Evolutionary conservation across 2,888 invertebrate species (phyloP), one percentile per base, ranked within the genome.

Genomic region (Pachycephus smyrnensis): DNA sequence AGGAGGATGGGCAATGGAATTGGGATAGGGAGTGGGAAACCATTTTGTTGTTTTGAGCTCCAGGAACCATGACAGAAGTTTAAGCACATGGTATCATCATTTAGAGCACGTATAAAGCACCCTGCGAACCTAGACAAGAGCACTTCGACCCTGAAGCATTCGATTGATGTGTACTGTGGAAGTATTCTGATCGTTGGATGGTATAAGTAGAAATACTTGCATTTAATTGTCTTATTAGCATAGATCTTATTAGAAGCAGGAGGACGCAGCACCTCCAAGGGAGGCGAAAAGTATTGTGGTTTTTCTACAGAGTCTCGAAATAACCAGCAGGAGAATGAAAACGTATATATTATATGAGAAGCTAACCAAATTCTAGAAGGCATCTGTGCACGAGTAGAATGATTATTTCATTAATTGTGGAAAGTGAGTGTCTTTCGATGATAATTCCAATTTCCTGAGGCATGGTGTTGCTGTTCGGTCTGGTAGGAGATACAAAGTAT

Each of bases 21-120:
- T 81, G 77, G 76, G 82, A 75, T 77, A 75, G 78, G 75, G n/a
- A n/a, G n/a, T n/a, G n/a, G n/a, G 78, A 75, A 79, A 77, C 78
- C 75, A 80, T 76, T 74, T 81, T 78, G 77, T 82, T 80, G 78
- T 79, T 81, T 82, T 82, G 81, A 82, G 81, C 78, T 79, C 76
- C 82, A 82, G 80, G 80, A 79, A 75, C 23, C 23, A 15, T 55
- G 55, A 9, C 55, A 23, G 55, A 55, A 55, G 55, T 23, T 3
- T 55, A 55, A 23, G 55, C 55, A 23, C 55, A 55, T 55, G 55
- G 55, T 55, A 55, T 55, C 69, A 73, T 37, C 77, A 76, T 73
- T 74, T 75, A 75, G 55, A 73, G 76, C 71, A 35, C 71, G 37
- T 12, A 35, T 69, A 71, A 36, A 30, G 23, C 23, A 71, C 69